A percentile compares a stretch with the other conserved stretches of the same genome.
These are phyloP conservation scores for Teleiodes luculella DNA, from an alignment of 2,888 invertebrate genomes.

Conservation along the genomic window DNA sequence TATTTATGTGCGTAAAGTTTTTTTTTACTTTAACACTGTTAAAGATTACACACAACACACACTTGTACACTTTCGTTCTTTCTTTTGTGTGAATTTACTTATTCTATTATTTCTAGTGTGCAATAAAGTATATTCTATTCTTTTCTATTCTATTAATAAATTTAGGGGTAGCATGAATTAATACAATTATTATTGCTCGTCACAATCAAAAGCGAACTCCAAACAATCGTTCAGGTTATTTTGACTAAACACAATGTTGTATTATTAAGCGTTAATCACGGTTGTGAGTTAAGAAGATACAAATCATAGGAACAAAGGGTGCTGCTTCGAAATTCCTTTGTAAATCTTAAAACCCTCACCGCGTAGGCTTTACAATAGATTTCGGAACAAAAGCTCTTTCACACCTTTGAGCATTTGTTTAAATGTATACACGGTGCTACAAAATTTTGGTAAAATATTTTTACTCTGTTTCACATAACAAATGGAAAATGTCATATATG, in stretches of 20 bases:
- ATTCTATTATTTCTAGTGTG: too few species aligned
- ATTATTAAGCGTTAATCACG: neutral
- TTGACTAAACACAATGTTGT: neutral
- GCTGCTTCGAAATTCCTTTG: neutral
- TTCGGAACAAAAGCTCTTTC: neutral
- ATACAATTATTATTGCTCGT: neutral
- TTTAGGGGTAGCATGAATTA: too few species aligned
- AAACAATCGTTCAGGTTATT: neutral
- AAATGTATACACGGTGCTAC: neutral
- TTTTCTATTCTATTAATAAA: too few species aligned
- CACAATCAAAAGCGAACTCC: neutral
- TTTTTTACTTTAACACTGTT: too few species aligned
- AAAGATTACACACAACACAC: too few species aligned
- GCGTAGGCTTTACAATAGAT: neutral
- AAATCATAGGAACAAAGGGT: neutral
- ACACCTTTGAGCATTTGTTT: constrained; percentile 25
- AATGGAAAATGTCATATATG: too few species aligned
- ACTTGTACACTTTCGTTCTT: too few species aligned
- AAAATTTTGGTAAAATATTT: neutral
- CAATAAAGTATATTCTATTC: too few species aligned
- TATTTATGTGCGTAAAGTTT: too few species aligned
- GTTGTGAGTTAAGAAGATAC: neutral
- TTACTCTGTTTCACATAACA: too few species aligned
- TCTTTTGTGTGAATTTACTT: too few species aligned
- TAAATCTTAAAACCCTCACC: neutral